Base-by-base conservation (phyloP, 2,113 vertebrate genomes). In the Thunnus thynnus region DNA sequence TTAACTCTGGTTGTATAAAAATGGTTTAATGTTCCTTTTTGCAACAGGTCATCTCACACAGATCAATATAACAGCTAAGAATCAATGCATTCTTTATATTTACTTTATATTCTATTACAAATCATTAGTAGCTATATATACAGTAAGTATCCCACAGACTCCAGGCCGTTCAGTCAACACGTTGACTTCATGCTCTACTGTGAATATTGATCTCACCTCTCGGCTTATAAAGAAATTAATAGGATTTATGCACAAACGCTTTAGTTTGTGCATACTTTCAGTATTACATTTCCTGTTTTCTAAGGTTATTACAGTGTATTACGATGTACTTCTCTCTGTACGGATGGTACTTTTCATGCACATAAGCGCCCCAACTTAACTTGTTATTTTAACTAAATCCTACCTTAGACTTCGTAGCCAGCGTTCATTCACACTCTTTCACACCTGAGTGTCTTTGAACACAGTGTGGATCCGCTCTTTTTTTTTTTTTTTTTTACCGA, bases 331-430 rank as follows among this genome's bases (percentile, higher is more conserved):
- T 36, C 73, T 54, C 32, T 58, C 36, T 41, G 36, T 9, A 25
- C 2, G 16, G 30, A 3, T n/a, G 46, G 41, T 7, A 36, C 25
- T 60, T 54, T 36, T 41, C 14, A 18, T 69, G 57, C 46, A 72
- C 54, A 48, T 2, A 67, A 20, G 10, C 76, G 72, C 48, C 61
- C 65, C 16, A 32, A 7, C 7, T 32, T 8, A 1, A 12, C 58
- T 11, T 30, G 7, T 51, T 25, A 47, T n/a, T 20, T 48, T 1
- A 78, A 14, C 69, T 73, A 11, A 55, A 20, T 85, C 91, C 84
- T 92, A 92, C 91, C 91, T 90, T 80, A 12, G 27, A 83, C 55
- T 64, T 57, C 32, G 64, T 11, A 50, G 8, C 63, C 46, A 64
- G 46, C 52, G 58, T 46, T 72, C 51, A 13, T 8, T 41, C 36